Conservation (phyloP, 1,140 invertebrate species). For the Drosophila nebulosa region DNA sequence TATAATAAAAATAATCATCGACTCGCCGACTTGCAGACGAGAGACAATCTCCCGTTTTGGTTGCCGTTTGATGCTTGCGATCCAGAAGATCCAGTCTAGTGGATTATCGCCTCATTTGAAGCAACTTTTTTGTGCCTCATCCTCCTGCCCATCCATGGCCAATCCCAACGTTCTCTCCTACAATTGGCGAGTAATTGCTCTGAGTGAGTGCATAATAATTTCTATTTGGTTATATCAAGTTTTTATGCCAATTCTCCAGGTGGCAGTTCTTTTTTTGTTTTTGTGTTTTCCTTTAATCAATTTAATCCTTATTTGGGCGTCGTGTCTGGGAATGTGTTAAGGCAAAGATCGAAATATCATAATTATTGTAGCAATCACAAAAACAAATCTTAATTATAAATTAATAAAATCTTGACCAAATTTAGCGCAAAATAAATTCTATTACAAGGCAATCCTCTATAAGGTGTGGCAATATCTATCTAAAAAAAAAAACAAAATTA, state of each 20-base stretch:
- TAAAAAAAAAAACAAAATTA: not conserved
- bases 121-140: constrained; percentile 54
- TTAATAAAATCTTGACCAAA: constrained; percentile 47
- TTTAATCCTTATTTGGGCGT: constrained; percentile 68
- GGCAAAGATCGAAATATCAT: constrained; percentile 34
- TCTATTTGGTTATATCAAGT: constrained; percentile 58
- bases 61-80: constrained; percentile 44
- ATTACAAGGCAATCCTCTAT: constrained; percentile 50
- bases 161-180: constrained; percentile 33
- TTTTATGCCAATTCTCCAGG: constrained; percentile 56
- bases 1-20: constrained; percentile 78
- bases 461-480: not conserved
- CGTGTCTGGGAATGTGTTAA: constrained; percentile 39
- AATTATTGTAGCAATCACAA: constrained; percentile 33
- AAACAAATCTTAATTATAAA: constrained; percentile 45
- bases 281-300: constrained; percentile 42
- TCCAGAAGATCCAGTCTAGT: constrained; percentile 25
- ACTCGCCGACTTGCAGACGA: not conserved
- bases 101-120: constrained; percentile 66
- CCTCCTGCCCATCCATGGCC: constrained; percentile 6
- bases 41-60: constrained; percentile 53
- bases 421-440: constrained; percentile 29
- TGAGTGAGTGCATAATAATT: constrained; percentile 68
- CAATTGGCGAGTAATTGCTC: constrained; percentile 77
- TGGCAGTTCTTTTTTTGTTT: constrained; percentile 8